These are phyloP conservation scores for Cotesia congregata DNA, from an alignment of 2,888 invertebrate species.

Conservation along the genomic window DNA sequence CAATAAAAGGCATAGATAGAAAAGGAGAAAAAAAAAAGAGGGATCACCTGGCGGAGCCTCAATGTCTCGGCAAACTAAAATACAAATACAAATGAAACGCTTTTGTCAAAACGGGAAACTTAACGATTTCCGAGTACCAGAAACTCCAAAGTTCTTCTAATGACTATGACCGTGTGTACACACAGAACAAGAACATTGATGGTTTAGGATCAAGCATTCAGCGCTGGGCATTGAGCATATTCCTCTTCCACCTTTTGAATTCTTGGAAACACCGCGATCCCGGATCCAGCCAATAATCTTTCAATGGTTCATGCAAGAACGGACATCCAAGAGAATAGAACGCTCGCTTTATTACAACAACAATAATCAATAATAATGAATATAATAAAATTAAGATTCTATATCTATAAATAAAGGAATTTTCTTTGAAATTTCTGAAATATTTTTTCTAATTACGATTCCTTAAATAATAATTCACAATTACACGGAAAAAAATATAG, in stretches of 20 bases:
- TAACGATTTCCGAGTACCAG: slow-evolving; percentile 53
- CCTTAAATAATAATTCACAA: too few species aligned
- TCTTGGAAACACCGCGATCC: slow-evolving; percentile 34
- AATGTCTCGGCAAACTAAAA: slow-evolving; percentile 24
- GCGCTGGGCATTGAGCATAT: slow-evolving; percentile 15
- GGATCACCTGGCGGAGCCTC: slow-evolving; percentile 47
- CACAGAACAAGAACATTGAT: slow-evolving; percentile 31
- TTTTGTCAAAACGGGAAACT: slow-evolving; percentile 47
- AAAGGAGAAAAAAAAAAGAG: slow-evolving; percentile 36
- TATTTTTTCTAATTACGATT: too few species aligned
- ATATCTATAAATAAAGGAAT: too few species aligned
- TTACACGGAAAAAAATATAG: too few species aligned
- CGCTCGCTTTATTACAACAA: neutral
- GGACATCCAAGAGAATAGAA: slow-evolving; percentile 48
- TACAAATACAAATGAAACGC: neutral
- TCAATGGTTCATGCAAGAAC: slow-evolving; percentile 49
- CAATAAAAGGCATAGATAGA: neutral
- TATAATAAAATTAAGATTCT: too few species aligned
- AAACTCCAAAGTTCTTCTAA: slow-evolving; percentile 44
- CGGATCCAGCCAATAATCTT: slow-evolving; percentile 36
- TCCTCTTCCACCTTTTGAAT: slow-evolving; percentile 27
- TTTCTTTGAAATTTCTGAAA: too few species aligned
- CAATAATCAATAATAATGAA: too few species aligned
- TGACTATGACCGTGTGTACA: slow-evolving; percentile 49
- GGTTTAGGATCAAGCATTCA: slow-evolving; percentile 30